Evolutionary conservation across 2,888 invertebrate genomes (phyloP).

Genomic region (Aplocera efformata): DNA sequence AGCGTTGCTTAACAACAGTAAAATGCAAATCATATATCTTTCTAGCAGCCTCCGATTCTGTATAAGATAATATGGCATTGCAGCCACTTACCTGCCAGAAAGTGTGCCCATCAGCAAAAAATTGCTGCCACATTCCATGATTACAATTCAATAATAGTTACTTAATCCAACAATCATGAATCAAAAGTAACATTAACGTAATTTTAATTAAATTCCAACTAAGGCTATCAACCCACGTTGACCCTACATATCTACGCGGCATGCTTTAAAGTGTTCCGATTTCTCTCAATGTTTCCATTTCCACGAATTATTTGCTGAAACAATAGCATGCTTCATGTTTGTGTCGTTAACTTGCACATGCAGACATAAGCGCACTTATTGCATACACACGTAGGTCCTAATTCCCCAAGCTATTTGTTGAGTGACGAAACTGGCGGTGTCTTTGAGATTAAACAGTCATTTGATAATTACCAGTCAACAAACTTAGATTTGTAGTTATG

Average conservation of each 20-base stretch:
- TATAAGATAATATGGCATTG: too few relatives aligned
- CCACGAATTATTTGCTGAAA: slow-evolving; percentile 76
- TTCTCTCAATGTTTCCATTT: slow-evolving; percentile 69
- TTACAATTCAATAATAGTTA: too few relatives aligned
- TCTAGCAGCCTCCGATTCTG: too few relatives aligned
- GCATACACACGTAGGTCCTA: slow-evolving; percentile 32
- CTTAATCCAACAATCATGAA: too few relatives aligned
- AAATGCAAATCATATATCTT: too few relatives aligned
- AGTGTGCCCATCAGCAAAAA: too few relatives aligned
- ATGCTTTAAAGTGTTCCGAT: slow-evolving; percentile 63
- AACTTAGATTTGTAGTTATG: slow-evolving; percentile 68
- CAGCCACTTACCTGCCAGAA: too few relatives aligned
- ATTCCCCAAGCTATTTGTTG: slow-evolving; percentile 18
- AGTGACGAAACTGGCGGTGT: slow-evolving; percentile 65
- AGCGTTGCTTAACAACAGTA: too few relatives aligned
- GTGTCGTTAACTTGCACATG: slow-evolving; percentile 43
- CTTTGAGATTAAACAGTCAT: slow-evolving; percentile 71
- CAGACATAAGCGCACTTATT: slow-evolving; percentile 24
- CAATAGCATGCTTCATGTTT: slow-evolving; percentile 68
- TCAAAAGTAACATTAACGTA: too few relatives aligned
- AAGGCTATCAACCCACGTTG: slow-evolving; percentile 41
- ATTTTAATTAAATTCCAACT: too few relatives aligned
- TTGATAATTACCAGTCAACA: slow-evolving; percentile 70
- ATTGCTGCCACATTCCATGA: too few relatives aligned
- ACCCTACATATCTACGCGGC: slow-evolving; percentile 47